Percentiles rank a stretch among this genome's conserved stretches.
These are phyloP conservation scores for Tridacna crocea DNA, from an alignment of 2,888 invertebrate species.

Conservation along the genomic window DNA sequence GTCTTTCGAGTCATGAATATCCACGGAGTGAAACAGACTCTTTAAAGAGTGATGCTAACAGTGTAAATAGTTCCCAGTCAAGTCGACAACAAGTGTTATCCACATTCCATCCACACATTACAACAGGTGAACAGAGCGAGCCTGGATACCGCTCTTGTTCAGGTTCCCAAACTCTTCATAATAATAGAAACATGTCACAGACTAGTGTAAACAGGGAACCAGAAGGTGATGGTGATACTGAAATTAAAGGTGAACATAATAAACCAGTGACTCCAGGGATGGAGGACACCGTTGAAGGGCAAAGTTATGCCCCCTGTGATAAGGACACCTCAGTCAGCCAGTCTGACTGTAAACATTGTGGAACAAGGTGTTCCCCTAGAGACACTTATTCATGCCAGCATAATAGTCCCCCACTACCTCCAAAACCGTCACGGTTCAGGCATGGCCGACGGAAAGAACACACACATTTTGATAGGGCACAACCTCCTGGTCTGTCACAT, in stretches of 20 bases:
- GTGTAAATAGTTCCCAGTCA: conserved; percentile 76
- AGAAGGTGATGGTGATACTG: neutral
- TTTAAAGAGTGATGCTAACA: conserved; percentile 75
- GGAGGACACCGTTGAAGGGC: conserved; percentile 28
- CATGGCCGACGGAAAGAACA: conserved; percentile 56
- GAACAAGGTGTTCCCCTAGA: conserved; percentile 36
- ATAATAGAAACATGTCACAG: conserved; percentile 10
- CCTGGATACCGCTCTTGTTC: conserved; percentile 41
- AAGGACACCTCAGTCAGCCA: conserved; percentile 19
- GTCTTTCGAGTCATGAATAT: conserved; percentile 75
- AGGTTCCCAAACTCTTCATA: conserved; percentile 33
- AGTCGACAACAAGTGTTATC: conserved; percentile 70
- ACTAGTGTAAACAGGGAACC: conserved; percentile 35
- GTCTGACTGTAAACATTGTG: conserved; percentile 48
- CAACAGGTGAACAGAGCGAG: conserved; percentile 64
- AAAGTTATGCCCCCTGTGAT: conserved; percentile 45
- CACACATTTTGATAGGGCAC: conserved; percentile 59
- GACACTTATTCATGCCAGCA: conserved; percentile 48
- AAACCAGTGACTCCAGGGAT: conserved; percentile 45
- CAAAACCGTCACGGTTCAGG: conserved; percentile 57
- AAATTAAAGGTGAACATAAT: conserved; percentile 24
- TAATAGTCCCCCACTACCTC: conserved; percentile 65
- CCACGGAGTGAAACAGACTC: conserved; percentile 79
- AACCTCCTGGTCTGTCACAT: conserved; percentile 49
- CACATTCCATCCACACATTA: conserved; percentile 77